Conservation (phyloP, 2,797 vertebrate species). For the Pipistrellus pygmaeus region DNA sequence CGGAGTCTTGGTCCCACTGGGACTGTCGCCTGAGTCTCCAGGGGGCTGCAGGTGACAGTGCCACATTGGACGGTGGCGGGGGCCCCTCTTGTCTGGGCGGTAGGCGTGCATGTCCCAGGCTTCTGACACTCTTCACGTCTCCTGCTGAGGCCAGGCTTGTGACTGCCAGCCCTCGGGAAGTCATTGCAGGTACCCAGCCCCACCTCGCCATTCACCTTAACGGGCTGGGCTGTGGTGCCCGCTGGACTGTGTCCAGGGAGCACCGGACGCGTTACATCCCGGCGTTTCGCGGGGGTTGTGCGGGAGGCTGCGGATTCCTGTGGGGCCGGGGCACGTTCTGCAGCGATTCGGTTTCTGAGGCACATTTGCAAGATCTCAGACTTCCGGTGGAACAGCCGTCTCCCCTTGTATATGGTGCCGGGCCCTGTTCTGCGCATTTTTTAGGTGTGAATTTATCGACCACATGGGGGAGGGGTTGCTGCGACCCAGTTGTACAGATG, state of each 20-base stretch:
- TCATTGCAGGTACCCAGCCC: background rate
- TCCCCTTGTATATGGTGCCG: fast-evolving
- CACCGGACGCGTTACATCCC: background rate
- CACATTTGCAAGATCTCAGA: background rate
- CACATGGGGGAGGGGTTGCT: background rate
- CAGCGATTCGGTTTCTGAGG: background rate
- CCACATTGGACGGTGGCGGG: too few relatives aligned
- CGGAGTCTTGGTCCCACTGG: fast-evolving
- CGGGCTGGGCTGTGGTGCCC: too few relatives aligned
- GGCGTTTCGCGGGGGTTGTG: background rate
- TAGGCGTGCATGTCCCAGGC: background rate
- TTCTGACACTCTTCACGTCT: background rate
- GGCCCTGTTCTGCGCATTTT: background rate
- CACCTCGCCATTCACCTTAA: background rate
- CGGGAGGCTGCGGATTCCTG: background rate
- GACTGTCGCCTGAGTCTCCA: background rate
- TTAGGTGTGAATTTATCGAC: background rate
- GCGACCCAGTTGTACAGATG: background rate
- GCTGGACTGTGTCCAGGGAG: fast-evolving
- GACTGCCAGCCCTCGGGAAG: background rate
- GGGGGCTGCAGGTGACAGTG: background rate
- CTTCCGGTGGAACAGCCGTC: background rate
- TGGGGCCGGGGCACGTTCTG: background rate
- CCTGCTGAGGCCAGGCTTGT: fast-evolving
- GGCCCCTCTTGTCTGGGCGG: background rate